Evolutionary conservation across 2,113 vertebrate genomes (phyloP), one percentile per base, ranked within the genome.

Genomic region (Neolamprologus devosi): DNA sequence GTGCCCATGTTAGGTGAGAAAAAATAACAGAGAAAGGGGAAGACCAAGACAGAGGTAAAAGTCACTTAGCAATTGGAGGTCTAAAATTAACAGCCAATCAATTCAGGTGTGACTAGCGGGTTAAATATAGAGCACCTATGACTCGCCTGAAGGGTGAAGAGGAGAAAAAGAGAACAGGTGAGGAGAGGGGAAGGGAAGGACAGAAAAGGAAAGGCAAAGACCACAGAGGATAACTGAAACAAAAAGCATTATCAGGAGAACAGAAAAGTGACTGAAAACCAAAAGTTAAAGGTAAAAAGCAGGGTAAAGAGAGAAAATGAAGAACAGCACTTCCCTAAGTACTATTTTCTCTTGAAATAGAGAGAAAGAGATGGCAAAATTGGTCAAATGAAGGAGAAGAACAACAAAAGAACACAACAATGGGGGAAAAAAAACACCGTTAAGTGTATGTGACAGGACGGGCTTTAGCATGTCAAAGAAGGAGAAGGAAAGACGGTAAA

Each of bases 71-170:
- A 89, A 92, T 92, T 79, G 84, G 78, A 87, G 42, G 57, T 87
- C 88, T 94, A 92, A 93, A 93, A 88, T 94, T 88, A 94, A 91
- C 92, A 89, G 26, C 91, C 91, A 92, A 93, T 93, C 88, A 90
- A 84, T 90, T 92, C 75, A 93, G 85, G 85, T 91, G 80, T 49
- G 70, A 87, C 81, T 12, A 23, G 40, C 37, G 26, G 55, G 65
- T 63, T 94, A 90, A 91, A 89, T 89, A 87, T 92, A 91, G 91
- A 91, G 58, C 86, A 87, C 83, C 84, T 84, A 80, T 78, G 70
- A 85, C 21, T 85, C n/a, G 8, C 55, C 30, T 37, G 70, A 49
- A 80, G 75, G 53, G 70, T 19, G 10, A 88, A 26, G 54, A 85
- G 45, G 78, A 83, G 37, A 73, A 45, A 84, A n/a, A 51, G 80